A percentile compares a stretch with the other conserved stretches of the same genome.
phyloP scores from a whole-genome alignment of 2,113 vertebrate species.

The Leuciscus idus region DNA sequence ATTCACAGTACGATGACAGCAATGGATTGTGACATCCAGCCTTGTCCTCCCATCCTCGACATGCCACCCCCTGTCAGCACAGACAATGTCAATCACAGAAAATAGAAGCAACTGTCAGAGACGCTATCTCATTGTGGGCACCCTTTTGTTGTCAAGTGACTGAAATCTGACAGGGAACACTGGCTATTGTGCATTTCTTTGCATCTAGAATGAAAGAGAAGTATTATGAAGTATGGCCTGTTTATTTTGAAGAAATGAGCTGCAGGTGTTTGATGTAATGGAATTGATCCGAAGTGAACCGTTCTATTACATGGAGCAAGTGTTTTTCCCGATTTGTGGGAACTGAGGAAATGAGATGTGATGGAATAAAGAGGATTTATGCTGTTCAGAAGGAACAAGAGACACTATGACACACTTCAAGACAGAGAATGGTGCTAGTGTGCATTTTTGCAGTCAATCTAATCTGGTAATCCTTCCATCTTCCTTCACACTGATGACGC shows the following conservation, averaged over 20 bases:
- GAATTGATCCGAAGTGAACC: constrained; percentile 26
- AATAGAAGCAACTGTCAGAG: constrained; percentile 47
- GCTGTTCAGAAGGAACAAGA: not conserved
- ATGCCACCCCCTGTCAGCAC: constrained; percentile 48
- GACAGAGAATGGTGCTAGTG: not conserved
- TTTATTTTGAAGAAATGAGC: constrained; percentile 26
- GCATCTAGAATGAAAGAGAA: constrained; percentile 33
- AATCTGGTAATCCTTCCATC: constrained; percentile 25
- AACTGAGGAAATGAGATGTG: constrained; percentile 29
- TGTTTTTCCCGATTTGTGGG: constrained; percentile 33
- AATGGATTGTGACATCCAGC: constrained; percentile 58
- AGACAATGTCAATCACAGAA: constrained; percentile 56
- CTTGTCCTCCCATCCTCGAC: constrained; percentile 52
- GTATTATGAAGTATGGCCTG: not conserved
- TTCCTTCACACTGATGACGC: constrained; percentile 30
- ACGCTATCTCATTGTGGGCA: constrained; percentile 43
- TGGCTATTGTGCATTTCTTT: constrained; percentile 40
- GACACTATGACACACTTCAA: not conserved
- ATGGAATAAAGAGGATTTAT: constrained; percentile 43
- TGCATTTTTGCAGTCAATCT: constrained; percentile 20
- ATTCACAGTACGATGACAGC: constrained; percentile 51
- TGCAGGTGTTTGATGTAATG: constrained; percentile 14
- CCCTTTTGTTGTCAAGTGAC: constrained; percentile 46
- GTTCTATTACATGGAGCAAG: constrained; percentile 32
- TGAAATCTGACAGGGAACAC: constrained; percentile 56